Evolutionary conservation across 1,140 invertebrate genomes (phyloP), one percentile per base, ranked within the genome.

Genomic region (Coptotermes formosanus): DNA sequence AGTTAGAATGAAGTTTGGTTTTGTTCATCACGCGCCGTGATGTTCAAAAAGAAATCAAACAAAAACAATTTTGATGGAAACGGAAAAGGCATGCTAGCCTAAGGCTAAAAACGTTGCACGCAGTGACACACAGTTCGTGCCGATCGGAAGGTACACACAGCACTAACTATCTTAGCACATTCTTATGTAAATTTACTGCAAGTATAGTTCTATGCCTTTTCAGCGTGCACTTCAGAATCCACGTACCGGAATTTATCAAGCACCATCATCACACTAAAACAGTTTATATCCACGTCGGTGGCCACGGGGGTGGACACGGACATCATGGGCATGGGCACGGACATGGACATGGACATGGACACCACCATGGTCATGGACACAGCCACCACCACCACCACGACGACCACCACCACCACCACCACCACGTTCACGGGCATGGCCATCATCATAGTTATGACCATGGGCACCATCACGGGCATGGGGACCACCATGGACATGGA

Each of bases 201-300:
- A 82, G 4, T 12, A 30, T 32, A 82, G 44, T 45, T 45, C 21
- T 69, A 87, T 85, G 87, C 86, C 89, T 89, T 90, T 91, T 85
- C 90, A 94, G 93, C 87, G 90, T 93, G 44, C 91, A 93, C 85
- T 90, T 94, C 82, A 93, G 91, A 88, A 89, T 94, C 32, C 91
- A 93, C 88, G 91, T 94, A 0, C 93, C 93, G 14, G 91, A 94
- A 88, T 91, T 93, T 84, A 91, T 93, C 85, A 93, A 93, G 69
- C 93, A 93, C 86, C 91, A 93, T 81, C 90, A 92, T 86, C 93
- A 94, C 86, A 93, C 92, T 7, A 92, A 93, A 87, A 92, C 92
- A 52, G 91, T 93, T 44, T 92, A 91, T 52, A 91, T 93, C 55
- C 92, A 93, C 85, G 90, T 93, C 69, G 91, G 92, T 86, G 59